Percentiles rank a stretch among this genome's conserved stretches.
phyloP scores from a whole-genome alignment of 2,888 invertebrate genomes.

The Lobophora halterata region DNA sequence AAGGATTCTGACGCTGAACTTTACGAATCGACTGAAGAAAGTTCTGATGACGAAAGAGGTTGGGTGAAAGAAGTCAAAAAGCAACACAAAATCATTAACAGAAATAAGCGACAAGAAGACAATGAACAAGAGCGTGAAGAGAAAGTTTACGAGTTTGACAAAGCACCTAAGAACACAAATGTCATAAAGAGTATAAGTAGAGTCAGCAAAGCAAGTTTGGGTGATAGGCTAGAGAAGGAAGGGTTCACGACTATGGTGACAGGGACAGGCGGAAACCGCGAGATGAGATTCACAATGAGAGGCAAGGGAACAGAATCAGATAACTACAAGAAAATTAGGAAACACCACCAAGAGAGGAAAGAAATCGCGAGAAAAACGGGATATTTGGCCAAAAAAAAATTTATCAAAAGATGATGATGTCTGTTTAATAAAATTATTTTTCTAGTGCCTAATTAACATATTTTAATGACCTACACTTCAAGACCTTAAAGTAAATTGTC shows the following conservation, averaged over 20 bases:
- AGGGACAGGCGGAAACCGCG: conserved; percentile 85
- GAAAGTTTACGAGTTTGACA: conserved; percentile 47
- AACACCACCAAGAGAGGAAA: conserved; percentile 86
- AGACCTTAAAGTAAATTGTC: too few species aligned
- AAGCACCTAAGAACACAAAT: conserved; percentile 76
- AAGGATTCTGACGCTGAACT: conserved; percentile 78
- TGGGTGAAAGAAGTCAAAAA: conserved; percentile 91
- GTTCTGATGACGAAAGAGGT: conserved; percentile 91
- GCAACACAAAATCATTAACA: conserved; percentile 83
- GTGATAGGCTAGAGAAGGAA: conserved; percentile 85
- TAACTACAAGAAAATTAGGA: conserved; percentile 81
- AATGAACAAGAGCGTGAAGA: conserved; percentile 39
- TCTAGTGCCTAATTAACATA: background rate
- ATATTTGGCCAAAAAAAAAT: conserved; percentile 60
- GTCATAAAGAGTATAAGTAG: conserved; percentile 73
- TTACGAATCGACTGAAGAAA: conserved; percentile 62
- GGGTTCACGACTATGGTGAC: conserved; percentile 69
- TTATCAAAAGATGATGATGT: conserved; percentile 44
- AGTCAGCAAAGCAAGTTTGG: conserved; percentile 84
- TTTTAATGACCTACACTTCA: too few species aligned
- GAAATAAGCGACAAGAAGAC: conserved; percentile 59
- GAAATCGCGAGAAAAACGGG: conserved; percentile 78
- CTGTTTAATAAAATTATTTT: conserved; percentile 19
- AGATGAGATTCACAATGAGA: conserved; percentile 88
- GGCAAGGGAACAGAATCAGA: conserved; percentile 69